Evolutionary conservation across 2,888 invertebrate species (phyloP), one percentile per base, ranked within the genome.

Genomic region (Dicycla oo): DNA sequence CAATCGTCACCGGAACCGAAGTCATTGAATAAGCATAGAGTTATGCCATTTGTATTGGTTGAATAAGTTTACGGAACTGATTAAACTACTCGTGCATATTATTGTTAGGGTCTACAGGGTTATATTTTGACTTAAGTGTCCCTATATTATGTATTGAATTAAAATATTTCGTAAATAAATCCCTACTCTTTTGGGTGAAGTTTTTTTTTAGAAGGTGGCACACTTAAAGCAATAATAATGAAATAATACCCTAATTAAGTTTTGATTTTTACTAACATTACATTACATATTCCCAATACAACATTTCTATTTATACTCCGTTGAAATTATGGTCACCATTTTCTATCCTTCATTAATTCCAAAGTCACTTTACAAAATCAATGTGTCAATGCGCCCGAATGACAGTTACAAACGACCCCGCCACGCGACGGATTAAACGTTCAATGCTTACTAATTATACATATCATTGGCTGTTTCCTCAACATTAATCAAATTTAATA

Each of bases 401-500:
- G 82, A 81, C 80, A 81, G 72, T 81, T 47, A 81, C 69, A 81
- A 80, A 80, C 65, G 80, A 69, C 43, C n/a, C n/a, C 58, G 54
- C 45, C 40, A 49, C 56, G 47, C 45, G 51, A 69, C 57, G 68
- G 58, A 68, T 80, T 81, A 72, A 71, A 57, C 38, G 61, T 49
- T 64, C 58, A 70, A 67, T 76, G 63, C 69, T 79, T 64, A 67
- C 77, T 79, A 70, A 76, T 70, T 76, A 71, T 38, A 1, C 61
- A 60, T 53, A 70, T 47, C 76, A 57, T 64, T 60, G 38, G 54
- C 2, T 66, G 65, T 53, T 75, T 76, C 38, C 56, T 68, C 47
- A 8, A 54, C 38, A 64, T 64, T 81, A 64, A 68, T 76, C 49
- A 81, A 79, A 68, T 68, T 47, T 70, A 69, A 54, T 60, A 53